A percentile compares a stretch with the other conserved stretches of the same genome.
Evolutionary conservation across 2,888 invertebrate species (phyloP).

Genomic region (Chrysopilus asiliformis): DNA sequence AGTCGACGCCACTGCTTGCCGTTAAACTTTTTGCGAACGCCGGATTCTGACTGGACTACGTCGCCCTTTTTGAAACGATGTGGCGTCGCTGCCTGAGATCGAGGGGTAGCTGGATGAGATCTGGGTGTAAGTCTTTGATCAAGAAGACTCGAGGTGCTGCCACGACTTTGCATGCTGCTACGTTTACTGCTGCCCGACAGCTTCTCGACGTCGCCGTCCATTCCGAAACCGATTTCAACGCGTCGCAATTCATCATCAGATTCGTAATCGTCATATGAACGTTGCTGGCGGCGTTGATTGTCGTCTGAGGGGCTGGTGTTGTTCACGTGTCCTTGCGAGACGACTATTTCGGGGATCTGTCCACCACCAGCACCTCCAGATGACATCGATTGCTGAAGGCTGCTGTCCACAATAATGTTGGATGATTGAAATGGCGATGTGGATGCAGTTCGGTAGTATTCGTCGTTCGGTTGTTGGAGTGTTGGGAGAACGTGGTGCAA

Average conservation of each 20-base stretch:
- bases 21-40: conserved; percentile 97
- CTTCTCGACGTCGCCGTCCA: conserved; percentile 62
- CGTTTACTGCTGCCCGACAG: conserved; percentile 72
- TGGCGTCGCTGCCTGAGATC: conserved; percentile 86
- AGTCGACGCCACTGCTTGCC: conserved; percentile 98
- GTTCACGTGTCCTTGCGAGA: conserved; percentile 21
- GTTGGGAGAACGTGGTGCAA: conserved; percentile 32
- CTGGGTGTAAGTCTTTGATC: conserved; percentile 74
- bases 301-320: conserved; percentile 27
- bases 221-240: conserved; percentile 73
- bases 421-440: conserved; percentile 43
- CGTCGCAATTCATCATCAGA: conserved; percentile 81
- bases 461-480: conserved; percentile 24
- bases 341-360: conserved; percentile 27
- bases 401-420: conserved; percentile 11
- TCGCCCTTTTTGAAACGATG: conserved; percentile 97
- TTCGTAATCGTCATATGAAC: conserved; percentile 64
- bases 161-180: conserved; percentile 82
- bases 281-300: conserved; percentile 38
- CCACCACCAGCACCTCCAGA: conserved; percentile 13
- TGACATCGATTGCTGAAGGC: conserved; percentile 6
- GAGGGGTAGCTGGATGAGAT: conserved; percentile 85
- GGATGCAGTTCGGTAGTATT: conserved; percentile 43
- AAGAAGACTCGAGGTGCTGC: conserved; percentile 76
- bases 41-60: conserved; percentile 48